Conservation (phyloP, 2,113 vertebrate species). For the Ifrita kowaldi region DNA sequence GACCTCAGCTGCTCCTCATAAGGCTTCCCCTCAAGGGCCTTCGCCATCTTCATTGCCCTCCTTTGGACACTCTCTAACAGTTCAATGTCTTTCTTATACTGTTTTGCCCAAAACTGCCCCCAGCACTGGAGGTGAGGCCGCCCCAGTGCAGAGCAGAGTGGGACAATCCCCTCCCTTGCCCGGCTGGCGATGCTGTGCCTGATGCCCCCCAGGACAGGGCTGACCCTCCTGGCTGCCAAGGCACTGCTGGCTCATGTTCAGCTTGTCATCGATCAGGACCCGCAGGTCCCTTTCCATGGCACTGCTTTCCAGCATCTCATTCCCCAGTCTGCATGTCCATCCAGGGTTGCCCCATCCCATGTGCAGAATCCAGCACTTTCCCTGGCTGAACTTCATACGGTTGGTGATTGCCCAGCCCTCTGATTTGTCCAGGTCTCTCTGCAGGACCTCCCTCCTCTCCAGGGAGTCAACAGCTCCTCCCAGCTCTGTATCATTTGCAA, state of each 20-base stretch:
- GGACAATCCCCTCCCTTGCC: not conserved
- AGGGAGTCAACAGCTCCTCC: not conserved
- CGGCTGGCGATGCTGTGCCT: accelerated
- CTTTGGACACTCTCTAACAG: not conserved
- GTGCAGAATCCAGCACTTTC: not conserved
- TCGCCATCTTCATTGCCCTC: not conserved
- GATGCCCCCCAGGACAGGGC: accelerated
- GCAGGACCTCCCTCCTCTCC: not conserved
- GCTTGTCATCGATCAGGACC: accelerated
- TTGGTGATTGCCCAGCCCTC: not conserved
- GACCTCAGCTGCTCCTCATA: not conserved
- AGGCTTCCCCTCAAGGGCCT: not conserved
- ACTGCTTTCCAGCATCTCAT: accelerated
- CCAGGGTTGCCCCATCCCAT: not conserved
- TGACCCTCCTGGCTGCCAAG: not conserved
- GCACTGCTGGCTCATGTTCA: not conserved
- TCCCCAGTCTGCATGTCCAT: accelerated
- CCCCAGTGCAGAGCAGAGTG: accelerated
- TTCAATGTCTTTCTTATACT: not conserved
- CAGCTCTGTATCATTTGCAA: accelerated
- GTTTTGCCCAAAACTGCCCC: not conserved
- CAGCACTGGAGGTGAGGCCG: accelerated
- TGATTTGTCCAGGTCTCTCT: not conserved
- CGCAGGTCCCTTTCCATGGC: not conserved
- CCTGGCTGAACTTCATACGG: not conserved